These are phyloP conservation scores for Entelurus aequoreus DNA, from an alignment of 2,113 vertebrate genomes.

Conservation along the genomic window DNA sequence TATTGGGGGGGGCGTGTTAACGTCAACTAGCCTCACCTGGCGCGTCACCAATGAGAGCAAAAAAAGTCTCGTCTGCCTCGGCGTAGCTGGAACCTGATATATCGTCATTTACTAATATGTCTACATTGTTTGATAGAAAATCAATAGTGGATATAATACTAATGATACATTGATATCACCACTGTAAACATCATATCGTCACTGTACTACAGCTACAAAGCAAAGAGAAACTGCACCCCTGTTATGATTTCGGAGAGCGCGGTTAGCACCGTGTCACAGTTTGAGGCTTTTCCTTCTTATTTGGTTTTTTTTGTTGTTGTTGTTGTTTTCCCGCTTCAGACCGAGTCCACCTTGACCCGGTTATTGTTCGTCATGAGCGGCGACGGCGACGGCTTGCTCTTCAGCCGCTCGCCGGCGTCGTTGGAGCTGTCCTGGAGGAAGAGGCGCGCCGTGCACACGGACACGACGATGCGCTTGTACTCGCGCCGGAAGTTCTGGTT, in stretches of 20 bases:
- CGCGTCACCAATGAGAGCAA: conserved; percentile 50
- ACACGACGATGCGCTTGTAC: conserved; percentile 87
- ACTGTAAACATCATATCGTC: conserved; percentile 63
- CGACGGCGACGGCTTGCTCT: conserved; percentile 88
- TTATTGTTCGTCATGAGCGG: conserved; percentile 86
- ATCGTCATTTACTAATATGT: conserved; percentile 31
- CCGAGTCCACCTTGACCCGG: conserved; percentile 87
- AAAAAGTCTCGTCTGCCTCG: conserved; percentile 24
- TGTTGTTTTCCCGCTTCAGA: conserved; percentile 58
- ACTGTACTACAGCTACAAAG: conserved; percentile 57
- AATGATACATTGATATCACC: conserved; percentile 60
- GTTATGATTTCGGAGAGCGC: conserved; percentile 55
- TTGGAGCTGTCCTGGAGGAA: conserved; percentile 89
- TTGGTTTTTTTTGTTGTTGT: conserved; percentile 37
- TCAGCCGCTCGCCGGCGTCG: conserved; percentile 79
- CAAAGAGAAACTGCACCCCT: conserved; percentile 38
- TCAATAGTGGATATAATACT: conserved; percentile 57
- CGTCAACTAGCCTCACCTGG: too few relatives aligned
- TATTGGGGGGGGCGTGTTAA: conserved; percentile 28
- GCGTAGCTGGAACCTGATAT: conserved; percentile 41
- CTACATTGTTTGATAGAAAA: conserved; percentile 64
- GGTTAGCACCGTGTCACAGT: conserved; percentile 58
- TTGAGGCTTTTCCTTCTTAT: conserved; percentile 46
- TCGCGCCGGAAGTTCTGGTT: conserved; percentile 97
- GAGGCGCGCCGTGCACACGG: conserved; percentile 80